phyloP scores from a whole-genome alignment of 2,113 vertebrate species.

The Trichechus manatus region DNA sequence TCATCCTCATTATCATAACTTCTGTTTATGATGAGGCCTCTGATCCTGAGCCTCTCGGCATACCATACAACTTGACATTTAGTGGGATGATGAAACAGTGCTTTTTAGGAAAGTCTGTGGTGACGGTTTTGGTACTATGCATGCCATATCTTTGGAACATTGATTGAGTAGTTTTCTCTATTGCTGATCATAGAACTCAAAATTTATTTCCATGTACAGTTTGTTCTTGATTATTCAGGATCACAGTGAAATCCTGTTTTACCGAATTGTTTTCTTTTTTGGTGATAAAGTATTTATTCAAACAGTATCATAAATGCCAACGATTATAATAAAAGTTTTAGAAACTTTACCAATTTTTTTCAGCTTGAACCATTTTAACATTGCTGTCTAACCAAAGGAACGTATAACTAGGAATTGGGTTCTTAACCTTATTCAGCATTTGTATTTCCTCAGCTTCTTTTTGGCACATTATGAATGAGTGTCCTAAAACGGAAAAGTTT shows the following conservation, averaged over 20 bases:
- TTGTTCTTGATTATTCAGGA: conserved; percentile 66
- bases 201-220: conserved; percentile 59
- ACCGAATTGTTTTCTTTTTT: conserved; percentile 69
- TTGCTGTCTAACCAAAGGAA: conserved; percentile 61
- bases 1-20: conserved; percentile 81
- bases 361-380: conserved; percentile 66
- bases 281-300: conserved; percentile 55
- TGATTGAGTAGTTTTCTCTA: conserved; percentile 34
- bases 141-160: conserved; percentile 47
- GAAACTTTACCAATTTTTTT: conserved; percentile 72
- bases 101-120: conserved; percentile 43
- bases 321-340: conserved; percentile 53
- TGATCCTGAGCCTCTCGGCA: conserved; percentile 46
- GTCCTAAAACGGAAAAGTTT: not conserved
- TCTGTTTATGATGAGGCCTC: conserved; percentile 58
- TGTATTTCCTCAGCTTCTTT: conserved; percentile 56
- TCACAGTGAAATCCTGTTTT: conserved; percentile 71
- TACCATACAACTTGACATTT: not conserved
- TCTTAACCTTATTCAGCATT: conserved; percentile 38
- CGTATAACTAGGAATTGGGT: conserved; percentile 27
- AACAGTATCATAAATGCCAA: conserved; percentile 56
- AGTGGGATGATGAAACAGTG: conserved; percentile 38
- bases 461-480: conserved; percentile 12
- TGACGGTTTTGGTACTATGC: conserved; percentile 52
- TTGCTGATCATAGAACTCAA: conserved; percentile 38